phyloP scores from a whole-genome alignment of 1,140 invertebrate species.

The Drosophila rhopaloa region DNA sequence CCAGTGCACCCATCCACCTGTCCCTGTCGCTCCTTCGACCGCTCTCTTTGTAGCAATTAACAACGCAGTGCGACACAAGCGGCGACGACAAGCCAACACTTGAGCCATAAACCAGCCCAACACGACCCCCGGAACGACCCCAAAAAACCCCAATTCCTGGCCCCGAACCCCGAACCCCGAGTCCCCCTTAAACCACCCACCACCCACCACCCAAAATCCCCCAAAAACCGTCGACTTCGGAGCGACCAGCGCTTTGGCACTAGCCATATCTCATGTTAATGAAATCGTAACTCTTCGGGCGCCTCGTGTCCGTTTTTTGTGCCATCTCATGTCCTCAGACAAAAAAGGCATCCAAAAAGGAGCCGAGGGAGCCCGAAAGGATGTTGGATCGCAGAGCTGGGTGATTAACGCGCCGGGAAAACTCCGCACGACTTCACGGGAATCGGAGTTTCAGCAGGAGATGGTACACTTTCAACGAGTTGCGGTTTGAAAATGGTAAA shows the following conservation, averaged over 20 bases:
- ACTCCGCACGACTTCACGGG: constrained; percentile 46
- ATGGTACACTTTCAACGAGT: background rate
- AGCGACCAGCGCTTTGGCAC: constrained; percentile 48
- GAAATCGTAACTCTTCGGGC: constrained; percentile 81
- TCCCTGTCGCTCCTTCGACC: constrained; percentile 5
- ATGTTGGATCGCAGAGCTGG: constrained; percentile 38
- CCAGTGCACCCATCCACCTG: constrained; percentile 19
- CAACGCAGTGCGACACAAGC: constrained; percentile 68
- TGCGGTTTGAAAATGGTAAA: no score
- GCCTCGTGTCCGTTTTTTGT: constrained; percentile 77
- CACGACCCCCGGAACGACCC: constrained; percentile 60
- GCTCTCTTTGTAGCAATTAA: constrained; percentile 63
- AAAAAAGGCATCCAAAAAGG: constrained; percentile 13
- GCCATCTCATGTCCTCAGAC: constrained; percentile 24
- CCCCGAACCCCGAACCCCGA: constrained; percentile 2
- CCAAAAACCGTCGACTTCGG: constrained; percentile 9
- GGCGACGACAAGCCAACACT: constrained; percentile 65
- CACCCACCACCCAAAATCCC: background rate
- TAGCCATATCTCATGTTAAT: constrained; percentile 83
- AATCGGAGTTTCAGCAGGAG: constrained; percentile 21
- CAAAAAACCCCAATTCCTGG: constrained; percentile 31
- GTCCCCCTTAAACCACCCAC: background rate
- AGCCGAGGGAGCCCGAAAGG: constrained; percentile 32
- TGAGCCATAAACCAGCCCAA: constrained; percentile 75
- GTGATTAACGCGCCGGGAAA: constrained; percentile 51